Evolutionary conservation across 2,797 vertebrate species (phyloP).

Genomic region (Phylloscopus collybita): DNA sequence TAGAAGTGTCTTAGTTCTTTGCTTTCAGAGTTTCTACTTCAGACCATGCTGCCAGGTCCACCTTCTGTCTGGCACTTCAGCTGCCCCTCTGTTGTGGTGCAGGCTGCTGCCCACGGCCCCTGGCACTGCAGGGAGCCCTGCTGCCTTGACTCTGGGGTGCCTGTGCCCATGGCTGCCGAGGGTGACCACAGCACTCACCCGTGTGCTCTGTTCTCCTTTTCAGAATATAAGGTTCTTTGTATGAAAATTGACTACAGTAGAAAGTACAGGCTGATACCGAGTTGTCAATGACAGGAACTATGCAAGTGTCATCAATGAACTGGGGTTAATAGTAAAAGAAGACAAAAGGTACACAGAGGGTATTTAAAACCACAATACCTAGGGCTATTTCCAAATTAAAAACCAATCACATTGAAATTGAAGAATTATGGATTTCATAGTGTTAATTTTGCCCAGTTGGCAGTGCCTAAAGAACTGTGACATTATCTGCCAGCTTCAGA

Average conservation of each 20-base stretch:
- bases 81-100: not conserved
- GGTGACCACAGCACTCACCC: not conserved
- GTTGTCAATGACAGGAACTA: not conserved
- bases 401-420: not conserved
- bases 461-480: not conserved
- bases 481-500: not conserved
- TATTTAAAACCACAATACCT: not conserved
- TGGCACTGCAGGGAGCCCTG: fast-evolving
- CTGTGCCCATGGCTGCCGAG: not conserved
- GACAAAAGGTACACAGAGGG: not conserved
- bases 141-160: not conserved
- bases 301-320: not conserved
- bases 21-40: not conserved
- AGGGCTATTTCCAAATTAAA: not conserved
- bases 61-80: not conserved
- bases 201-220: not conserved
- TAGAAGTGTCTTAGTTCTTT: not conserved
- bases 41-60: not conserved
- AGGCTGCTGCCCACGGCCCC: not conserved
- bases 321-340: not conserved
- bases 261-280: not conserved
- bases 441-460: not conserved
- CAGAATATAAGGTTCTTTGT: not conserved
- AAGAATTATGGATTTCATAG: not conserved
- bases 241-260: not conserved